phyloP scores from a whole-genome alignment of 1,140 invertebrate genomes.

The Calephelis virginiensis region DNA sequence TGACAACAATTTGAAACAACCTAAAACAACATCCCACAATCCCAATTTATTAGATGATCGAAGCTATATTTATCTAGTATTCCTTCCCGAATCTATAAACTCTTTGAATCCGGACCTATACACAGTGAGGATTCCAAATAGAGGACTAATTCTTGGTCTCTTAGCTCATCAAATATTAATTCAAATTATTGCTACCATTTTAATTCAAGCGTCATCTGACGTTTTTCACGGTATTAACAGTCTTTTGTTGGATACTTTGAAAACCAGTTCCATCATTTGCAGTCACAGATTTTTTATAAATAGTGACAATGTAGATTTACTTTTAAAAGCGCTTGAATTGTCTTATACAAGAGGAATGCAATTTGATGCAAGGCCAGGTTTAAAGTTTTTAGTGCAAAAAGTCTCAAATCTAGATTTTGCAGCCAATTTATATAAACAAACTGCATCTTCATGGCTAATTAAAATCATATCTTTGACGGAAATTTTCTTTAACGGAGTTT shows the following conservation, averaged over 20 bases:
- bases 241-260: slow-evolving; percentile 79
- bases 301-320: slow-evolving; percentile 81
- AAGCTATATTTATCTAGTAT: slow-evolving; percentile 94
- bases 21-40: slow-evolving; percentile 63
- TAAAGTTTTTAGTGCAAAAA: slow-evolving; percentile 96
- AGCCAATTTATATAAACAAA: slow-evolving; percentile 94
- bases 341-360: slow-evolving; percentile 89
- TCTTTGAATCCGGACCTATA: slow-evolving; percentile 88
- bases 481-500: slow-evolving; percentile 84
- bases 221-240: slow-evolving; percentile 80
- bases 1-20: slow-evolving; percentile 55
- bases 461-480: slow-evolving; percentile 93
- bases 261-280: slow-evolving; percentile 76
- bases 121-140: slow-evolving; percentile 89
- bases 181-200: slow-evolving; percentile 91
- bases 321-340: slow-evolving; percentile 88
- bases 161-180: slow-evolving; percentile 94
- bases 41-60: slow-evolving; percentile 83
- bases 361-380: slow-evolving; percentile 92
- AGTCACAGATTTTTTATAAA: slow-evolving; percentile 78
- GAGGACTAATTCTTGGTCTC: slow-evolving; percentile 91
- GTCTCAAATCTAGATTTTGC: slow-evolving; percentile 92
- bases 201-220: slow-evolving; percentile 83
- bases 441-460: slow-evolving; percentile 93
- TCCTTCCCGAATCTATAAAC: slow-evolving; percentile 86